A percentile compares a stretch with the other conserved stretches of the same genome.
Evolutionary conservation across 1,140 invertebrate species (phyloP).

Genomic region (Hetaerina americana): DNA sequence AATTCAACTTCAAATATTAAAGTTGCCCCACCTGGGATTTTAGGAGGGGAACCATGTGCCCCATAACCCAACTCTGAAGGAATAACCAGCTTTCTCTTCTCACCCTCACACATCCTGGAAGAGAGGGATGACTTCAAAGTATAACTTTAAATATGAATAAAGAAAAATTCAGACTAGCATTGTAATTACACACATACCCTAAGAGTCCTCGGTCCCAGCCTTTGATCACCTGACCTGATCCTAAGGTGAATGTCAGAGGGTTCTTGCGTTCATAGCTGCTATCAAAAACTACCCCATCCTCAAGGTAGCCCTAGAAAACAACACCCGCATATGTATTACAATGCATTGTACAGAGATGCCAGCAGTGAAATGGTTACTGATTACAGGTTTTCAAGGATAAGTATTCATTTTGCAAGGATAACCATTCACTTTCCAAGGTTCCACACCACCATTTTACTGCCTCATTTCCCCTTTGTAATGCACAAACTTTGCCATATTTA

Average conservation of each 20-base stretch:
- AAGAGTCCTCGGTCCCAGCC: conserved; percentile 78
- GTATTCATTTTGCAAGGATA: too few species aligned
- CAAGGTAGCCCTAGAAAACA: conserved; percentile 54
- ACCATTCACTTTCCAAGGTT: too few species aligned
- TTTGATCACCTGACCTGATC: conserved; percentile 67
- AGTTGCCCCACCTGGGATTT: conserved; percentile 65
- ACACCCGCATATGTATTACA: neutral
- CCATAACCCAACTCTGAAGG: conserved; percentile 76
- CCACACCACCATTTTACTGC: too few species aligned
- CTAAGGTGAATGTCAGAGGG: conserved; percentile 64
- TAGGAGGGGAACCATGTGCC: conserved; percentile 56
- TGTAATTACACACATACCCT: conserved; percentile 35
- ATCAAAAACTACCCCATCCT: conserved; percentile 77
- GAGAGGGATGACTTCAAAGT: conserved; percentile 13
- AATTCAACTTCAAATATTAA: conserved; percentile 75
- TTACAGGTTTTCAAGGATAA: too few species aligned
- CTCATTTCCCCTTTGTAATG: too few species aligned
- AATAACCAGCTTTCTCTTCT: conserved; percentile 71
- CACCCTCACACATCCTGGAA: conserved; percentile 66
- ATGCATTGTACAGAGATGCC: too few species aligned
- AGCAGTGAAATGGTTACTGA: too few species aligned
- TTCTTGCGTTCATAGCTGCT: conserved; percentile 55
- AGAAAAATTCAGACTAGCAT: neutral
- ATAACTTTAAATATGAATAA: too few species aligned
- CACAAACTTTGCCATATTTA: too few species aligned